These are phyloP conservation scores for Hirtodrosophila confusa DNA, from an alignment of 2,888 invertebrate species.

Conservation along the genomic window DNA sequence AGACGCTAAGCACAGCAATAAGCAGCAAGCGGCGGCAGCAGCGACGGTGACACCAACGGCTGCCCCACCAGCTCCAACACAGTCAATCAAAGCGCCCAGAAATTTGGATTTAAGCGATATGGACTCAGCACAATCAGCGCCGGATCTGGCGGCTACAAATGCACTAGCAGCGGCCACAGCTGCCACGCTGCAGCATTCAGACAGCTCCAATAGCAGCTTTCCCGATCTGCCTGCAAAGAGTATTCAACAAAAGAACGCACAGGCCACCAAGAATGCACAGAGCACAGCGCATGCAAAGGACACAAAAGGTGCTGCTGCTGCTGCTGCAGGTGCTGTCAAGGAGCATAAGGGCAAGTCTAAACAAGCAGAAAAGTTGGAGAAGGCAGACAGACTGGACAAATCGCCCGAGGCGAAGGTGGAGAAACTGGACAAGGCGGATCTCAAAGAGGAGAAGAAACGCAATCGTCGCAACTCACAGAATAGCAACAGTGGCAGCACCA, in stretches of 20 bases:
- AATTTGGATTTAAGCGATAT: slow-evolving; percentile 81
- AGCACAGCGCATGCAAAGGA: slow-evolving; percentile 40
- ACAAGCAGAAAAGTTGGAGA: slow-evolving; percentile 85
- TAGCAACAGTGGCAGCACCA: slow-evolving; percentile 53
- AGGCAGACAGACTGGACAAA: slow-evolving; percentile 85
- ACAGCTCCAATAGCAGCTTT: slow-evolving; percentile 83
- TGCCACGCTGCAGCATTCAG: slow-evolving; percentile 77
- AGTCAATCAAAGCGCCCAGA: slow-evolving; percentile 45
- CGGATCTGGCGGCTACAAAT: slow-evolving; percentile 68
- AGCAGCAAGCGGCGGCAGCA: slow-evolving; percentile 24
- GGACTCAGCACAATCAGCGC: slow-evolving; percentile 78
- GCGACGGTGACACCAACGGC: slow-evolving; percentile 7
- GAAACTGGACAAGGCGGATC: slow-evolving; percentile 85
- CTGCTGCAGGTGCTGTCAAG: slow-evolving; percentile 25
- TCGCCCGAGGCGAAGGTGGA: slow-evolving; percentile 81
- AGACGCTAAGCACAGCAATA: slow-evolving; percentile 37
- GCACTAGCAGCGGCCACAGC: slow-evolving; percentile 59
- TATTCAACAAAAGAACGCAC: slow-evolving; percentile 47
- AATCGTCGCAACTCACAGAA: slow-evolving; percentile 75
- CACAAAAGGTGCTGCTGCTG: slow-evolving; percentile 6
- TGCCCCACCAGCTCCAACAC: slow-evolving; percentile 19
- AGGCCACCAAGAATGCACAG: slow-evolving; percentile 33
- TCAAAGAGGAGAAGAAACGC: slow-evolving; percentile 87
- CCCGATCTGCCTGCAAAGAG: slow-evolving; percentile 80
- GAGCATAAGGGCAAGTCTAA: slow-evolving; percentile 66